A percentile compares a stretch with the other conserved stretches of the same genome.
These are phyloP conservation scores for Brachyptera putata DNA, from an alignment of 2,888 invertebrate genomes.

Conservation along the genomic window DNA sequence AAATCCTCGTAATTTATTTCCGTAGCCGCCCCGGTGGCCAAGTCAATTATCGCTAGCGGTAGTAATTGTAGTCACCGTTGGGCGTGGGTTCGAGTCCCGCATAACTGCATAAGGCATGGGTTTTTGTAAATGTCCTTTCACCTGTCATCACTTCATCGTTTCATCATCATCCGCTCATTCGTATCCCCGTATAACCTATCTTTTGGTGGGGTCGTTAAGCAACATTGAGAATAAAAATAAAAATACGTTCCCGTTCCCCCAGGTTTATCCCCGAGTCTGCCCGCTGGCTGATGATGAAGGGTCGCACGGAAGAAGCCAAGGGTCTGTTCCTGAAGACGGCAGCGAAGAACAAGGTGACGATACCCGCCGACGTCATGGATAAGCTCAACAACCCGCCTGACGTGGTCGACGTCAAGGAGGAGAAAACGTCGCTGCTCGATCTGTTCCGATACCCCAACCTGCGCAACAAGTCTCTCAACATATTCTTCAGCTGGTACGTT, in stretches of 20 bases:
- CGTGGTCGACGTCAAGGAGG: constrained; percentile 28
- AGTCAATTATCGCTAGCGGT: no score
- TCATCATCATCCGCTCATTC: no score
- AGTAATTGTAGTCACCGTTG: no score
- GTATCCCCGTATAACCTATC: no score
- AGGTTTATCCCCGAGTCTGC: constrained; percentile 69
- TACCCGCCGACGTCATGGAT: constrained; percentile 53
- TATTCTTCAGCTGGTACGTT: constrained; percentile 66
- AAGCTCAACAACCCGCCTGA: constrained; percentile 24
- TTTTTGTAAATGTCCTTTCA: no score
- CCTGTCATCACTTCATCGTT: no score
- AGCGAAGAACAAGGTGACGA: constrained; percentile 57
- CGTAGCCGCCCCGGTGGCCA: no score
- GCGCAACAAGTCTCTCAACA: constrained; percentile 57
- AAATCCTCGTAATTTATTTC: no score
- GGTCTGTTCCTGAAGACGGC: constrained; percentile 59
- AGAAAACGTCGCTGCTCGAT: constrained; percentile 53
- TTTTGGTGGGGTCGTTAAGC: no score
- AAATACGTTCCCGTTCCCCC: not conserved
- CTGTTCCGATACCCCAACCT: constrained; percentile 57
- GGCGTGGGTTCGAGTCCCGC: no score
- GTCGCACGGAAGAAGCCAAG: constrained; percentile 58
- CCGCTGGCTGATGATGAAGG: constrained; percentile 64
- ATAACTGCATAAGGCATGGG: no score
- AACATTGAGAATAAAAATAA: no score